Evolutionary conservation across 2,797 vertebrate genomes (phyloP).

Genomic region (Balearica regulorum): DNA sequence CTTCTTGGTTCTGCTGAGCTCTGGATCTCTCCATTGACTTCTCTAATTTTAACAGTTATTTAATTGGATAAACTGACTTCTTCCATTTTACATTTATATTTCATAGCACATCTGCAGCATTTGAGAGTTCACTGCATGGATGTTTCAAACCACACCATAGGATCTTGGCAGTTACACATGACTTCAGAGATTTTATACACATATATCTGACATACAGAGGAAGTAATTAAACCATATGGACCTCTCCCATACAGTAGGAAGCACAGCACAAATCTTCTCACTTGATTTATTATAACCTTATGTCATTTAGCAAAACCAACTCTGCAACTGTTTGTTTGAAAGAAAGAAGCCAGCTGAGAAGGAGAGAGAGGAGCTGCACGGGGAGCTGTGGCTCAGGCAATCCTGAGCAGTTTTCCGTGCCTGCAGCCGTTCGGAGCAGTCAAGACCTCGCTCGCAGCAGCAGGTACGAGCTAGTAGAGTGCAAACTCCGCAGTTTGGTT

Average conservation of each 20-base stretch:
- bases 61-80: neutral
- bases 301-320: constrained; percentile 51
- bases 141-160: constrained; percentile 47
- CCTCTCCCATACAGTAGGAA: constrained; percentile 50
- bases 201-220: constrained; percentile 23
- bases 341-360: constrained; percentile 26
- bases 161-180: constrained; percentile 44
- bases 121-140: constrained; percentile 3
- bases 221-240: constrained; percentile 47
- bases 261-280: constrained; percentile 22
- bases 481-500: neutral
- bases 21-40: neutral
- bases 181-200: constrained; percentile 45
- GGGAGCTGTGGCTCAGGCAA: neutral
- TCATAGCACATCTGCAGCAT: constrained; percentile 15
- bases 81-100: constrained; percentile 10
- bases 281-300: constrained; percentile 64
- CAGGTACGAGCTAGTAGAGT: neutral
- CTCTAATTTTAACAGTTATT: neutral
- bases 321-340: constrained; percentile 36
- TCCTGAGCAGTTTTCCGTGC: fast-evolving
- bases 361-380: neutral
- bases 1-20: neutral
- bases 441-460: neutral
- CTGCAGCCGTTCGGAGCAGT: neutral